Percentiles rank a stretch among this genome's conserved stretches.
phyloP scores from a whole-genome alignment of 92 coral and sea anemone genomes.

The Siderastrea siderea region DNA sequence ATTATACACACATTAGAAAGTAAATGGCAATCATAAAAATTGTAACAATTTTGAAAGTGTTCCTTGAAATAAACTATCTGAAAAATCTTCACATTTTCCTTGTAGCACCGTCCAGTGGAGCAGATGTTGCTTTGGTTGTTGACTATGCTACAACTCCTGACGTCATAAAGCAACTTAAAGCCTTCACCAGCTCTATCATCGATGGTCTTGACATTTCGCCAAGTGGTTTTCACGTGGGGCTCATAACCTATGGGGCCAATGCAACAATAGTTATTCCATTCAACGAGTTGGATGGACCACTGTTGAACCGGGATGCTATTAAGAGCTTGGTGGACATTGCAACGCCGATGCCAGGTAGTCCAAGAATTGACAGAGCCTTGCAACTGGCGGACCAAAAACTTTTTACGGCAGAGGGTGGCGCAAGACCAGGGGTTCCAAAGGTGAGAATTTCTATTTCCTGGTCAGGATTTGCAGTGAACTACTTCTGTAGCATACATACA shows the following conservation, averaged over 20 bases:
- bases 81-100: neutral
- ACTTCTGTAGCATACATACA: too few relatives aligned
- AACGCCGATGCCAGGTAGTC: conserved; percentile 41
- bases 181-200: conserved; percentile 52
- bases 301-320: conserved; percentile 20
- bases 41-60: too few relatives aligned
- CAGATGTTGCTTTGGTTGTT: conserved; percentile 70
- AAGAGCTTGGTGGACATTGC: conserved; percentile 47
- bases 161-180: conserved; percentile 13
- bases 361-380: conserved; percentile 82
- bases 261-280: conserved; percentile 62
- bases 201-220: conserved; percentile 64
- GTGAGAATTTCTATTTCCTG: conserved; percentile 18
- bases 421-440: conserved; percentile 85
- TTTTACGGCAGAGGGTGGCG: conserved; percentile 76
- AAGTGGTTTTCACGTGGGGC: conserved; percentile 64
- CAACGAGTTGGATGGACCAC: conserved; percentile 22
- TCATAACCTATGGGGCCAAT: conserved; percentile 62
- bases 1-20: too few relatives aligned
- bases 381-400: conserved; percentile 69
- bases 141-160: conserved; percentile 65
- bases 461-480: too few relatives aligned
- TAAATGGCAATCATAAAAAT: too few relatives aligned
- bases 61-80: too few relatives aligned
- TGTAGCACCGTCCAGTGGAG: conserved; percentile 72